Conservation (phyloP, 2,113 vertebrate genomes). For the Notiomystis cincta region DNA sequence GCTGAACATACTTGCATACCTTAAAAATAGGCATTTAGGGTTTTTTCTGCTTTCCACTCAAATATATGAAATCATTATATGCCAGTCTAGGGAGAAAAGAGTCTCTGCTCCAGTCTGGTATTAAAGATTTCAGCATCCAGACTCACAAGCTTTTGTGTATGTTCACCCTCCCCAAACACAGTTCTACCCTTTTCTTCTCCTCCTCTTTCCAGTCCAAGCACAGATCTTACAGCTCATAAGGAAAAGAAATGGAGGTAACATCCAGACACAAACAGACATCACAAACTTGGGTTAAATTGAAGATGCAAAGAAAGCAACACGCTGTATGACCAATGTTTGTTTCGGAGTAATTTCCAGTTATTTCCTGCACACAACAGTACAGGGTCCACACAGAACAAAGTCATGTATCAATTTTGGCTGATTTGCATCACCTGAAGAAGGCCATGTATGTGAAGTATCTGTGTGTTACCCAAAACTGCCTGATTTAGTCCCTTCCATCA, state of each 20-base stretch:
- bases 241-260: not conserved
- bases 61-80: not conserved
- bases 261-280: not conserved
- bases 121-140: not conserved
- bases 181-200: not conserved
- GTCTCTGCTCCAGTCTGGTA: not conserved
- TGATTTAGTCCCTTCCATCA: no score
- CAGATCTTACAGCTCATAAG: not conserved
- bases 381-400: not conserved
- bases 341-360: not conserved
- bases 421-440: not conserved
- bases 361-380: not conserved
- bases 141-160: accelerated
- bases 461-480: not conserved
- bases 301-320: not conserved
- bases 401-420: not conserved
- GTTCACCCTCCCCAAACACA: not conserved
- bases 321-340: not conserved
- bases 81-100: not conserved
- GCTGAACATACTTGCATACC: not conserved
- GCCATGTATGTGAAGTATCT: not conserved
- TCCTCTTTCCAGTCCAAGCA: not conserved
- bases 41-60: not conserved
- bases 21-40: not conserved
- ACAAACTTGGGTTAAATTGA: not conserved